A percentile compares a stretch with the other conserved stretches of the same genome.
These are phyloP conservation scores for Cisticola juncidis DNA, from an alignment of 2,113 vertebrate species.

Conservation along the genomic window DNA sequence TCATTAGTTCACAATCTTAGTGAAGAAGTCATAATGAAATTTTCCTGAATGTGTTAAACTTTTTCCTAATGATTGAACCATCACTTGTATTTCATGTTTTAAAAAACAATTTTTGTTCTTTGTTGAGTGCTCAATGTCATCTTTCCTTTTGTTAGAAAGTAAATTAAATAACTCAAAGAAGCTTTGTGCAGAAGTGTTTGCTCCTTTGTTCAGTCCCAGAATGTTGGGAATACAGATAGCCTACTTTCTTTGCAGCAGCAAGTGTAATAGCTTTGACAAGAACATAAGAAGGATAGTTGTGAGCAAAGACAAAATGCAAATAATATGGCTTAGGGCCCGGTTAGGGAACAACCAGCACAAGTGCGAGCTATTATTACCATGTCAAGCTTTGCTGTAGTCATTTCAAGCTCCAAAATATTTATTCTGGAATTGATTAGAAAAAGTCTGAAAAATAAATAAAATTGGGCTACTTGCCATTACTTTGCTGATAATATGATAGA, in stretches of 20 bases:
- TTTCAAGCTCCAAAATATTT: conserved; percentile 30
- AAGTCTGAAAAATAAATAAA: conserved; percentile 1
- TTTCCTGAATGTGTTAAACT: conserved; percentile 23
- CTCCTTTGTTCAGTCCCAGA: conserved; percentile 62
- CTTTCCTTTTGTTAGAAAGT: conserved; percentile 63
- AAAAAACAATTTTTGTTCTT: conserved; percentile 61
- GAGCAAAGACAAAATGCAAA: conserved; percentile 67
- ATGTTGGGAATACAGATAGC: conserved; percentile 67
- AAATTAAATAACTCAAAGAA: conserved; percentile 73
- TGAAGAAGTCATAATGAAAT: not conserved
- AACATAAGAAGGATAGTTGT: conserved; percentile 55
- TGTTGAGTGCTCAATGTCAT: conserved; percentile 59
- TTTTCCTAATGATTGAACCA: conserved; percentile 49
- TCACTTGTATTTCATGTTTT: conserved; percentile 48
- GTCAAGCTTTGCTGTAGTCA: not conserved
- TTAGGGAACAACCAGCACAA: conserved; percentile 10
- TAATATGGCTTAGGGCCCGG: conserved; percentile 18
- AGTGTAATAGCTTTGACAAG: conserved; percentile 58
- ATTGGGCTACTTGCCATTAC: not conserved
- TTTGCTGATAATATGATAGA: not conserved
- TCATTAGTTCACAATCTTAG: not conserved
- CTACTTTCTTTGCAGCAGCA: conserved; percentile 54
- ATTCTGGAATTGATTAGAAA: not conserved
- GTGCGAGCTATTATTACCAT: not conserved
- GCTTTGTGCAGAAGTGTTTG: conserved; percentile 65